Evolutionary conservation across 2,888 invertebrate species (phyloP), one percentile per base, ranked within the genome.

Genomic region (Ophion ventricosus): DNA sequence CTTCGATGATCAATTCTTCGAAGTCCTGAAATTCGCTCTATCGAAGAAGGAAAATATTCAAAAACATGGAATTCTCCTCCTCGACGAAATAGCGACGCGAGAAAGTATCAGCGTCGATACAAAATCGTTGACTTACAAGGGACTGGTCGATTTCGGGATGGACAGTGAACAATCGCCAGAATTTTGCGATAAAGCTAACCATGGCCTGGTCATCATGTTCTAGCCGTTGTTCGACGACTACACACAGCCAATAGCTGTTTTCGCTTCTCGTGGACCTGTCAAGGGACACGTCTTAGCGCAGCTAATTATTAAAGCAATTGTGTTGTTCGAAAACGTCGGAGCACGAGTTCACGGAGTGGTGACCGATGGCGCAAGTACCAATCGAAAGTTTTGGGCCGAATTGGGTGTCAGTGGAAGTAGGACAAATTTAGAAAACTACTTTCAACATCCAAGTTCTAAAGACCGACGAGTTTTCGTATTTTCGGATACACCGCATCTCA

Each of bases 311-410:
- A 64, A 64, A 64, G 63, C 64, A 25, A 86, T 87, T 20, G 72
- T 81, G n/a, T 82, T 83, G 11, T 59, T 86, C 8, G 85, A 88
- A 83, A 78, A 86, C 26, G 72, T 59, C 29, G 84, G 87, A 70
- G 85, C 86, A n/a, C 85, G 77, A 73, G 80, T 87, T 40, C 87
- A 87, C 75, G 87, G 83, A 14, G 77, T 88, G 43, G 76, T 88
- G 8, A 80, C 82, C 61, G 86, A 88, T 81, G 87, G 88, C 25
- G 88, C 87, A 8, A 63, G 78, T 8, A 88, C 87, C 14, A 89
- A 88, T 77, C 59, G 83, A 43, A 86, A 85, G 78, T 86, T 87
- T 79, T 87, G 85, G 86, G 64, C 29, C 20, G 67, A 74, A 61
- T 35, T 89, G 25, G 87, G 87, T 10, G 73, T 88, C 40, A 74